Base-by-base conservation (phyloP, 1,140 invertebrate genomes). In the Orchesella cincta region DNA sequence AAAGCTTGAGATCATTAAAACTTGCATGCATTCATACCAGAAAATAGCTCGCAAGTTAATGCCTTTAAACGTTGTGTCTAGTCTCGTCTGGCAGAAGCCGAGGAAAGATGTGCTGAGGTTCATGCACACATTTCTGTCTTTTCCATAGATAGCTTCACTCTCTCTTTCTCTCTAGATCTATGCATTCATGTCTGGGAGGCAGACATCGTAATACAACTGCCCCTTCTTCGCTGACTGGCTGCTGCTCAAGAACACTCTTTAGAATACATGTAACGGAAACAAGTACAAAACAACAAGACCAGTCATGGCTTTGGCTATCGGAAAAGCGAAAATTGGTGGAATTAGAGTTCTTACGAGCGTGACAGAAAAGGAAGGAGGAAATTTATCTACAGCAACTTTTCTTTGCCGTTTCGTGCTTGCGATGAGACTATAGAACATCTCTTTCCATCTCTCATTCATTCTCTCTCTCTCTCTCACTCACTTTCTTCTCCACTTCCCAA, bases 321-420 rank as follows among this genome's bases (percentile, higher is more conserved):
- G 52, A 57, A 57, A 57, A 57, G 52, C 14, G 52, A 57, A 57
- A 57, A 57, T 57, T 57, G 52, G 52, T 57, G 52, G 52, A 57
- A 57, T 57, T 57, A 57, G 52, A 57, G 52, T 57, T 26, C 52
- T 57, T 57, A 26, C 23, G 23, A 57, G 52, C 52, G 52, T 57
- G 52, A 57, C 52, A 57, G 52, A 57, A 57, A 46, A 57, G 23
- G 5, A 46, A 57, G 23, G 5, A n/a, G 52, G 52, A 23, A 57
- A 57, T 57, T 57, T 57, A 57, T 57, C 52, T n/a, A 57, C 23
- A 57, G 3, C 52, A 57, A 57, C 52, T 57, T 57, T 57, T 57
- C 52, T 3, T n/a, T 57, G 3, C 39, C 20, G 8, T 46, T 46
- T 46, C 39, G 8, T 20, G 39, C 39, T 46, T 46, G 8, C 52